A percentile compares a stretch with the other conserved stretches of the same genome.
These are phyloP conservation scores for Polyommatus iphigenia DNA, from an alignment of 2,888 invertebrate genomes.

Conservation along the genomic window DNA sequence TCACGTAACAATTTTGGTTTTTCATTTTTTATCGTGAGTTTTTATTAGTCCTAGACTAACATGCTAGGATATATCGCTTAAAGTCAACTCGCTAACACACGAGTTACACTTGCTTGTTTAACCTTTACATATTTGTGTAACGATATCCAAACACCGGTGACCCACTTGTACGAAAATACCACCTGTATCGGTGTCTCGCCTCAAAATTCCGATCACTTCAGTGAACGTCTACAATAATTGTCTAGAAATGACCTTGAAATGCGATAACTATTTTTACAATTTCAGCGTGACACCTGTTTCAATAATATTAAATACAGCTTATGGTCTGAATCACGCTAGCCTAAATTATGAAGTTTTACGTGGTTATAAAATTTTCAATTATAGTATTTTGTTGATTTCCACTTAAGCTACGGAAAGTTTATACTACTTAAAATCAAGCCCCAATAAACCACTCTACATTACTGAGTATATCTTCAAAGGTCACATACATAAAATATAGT, in stretches of 20 bases:
- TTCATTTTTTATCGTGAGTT: no score
- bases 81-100: neutral
- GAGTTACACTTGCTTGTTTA: neutral
- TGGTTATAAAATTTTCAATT: no score
- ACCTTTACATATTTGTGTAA: constrained; percentile 25
- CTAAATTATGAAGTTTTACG: no score
- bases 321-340: no score
- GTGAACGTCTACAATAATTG: neutral
- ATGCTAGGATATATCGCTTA: neutral
- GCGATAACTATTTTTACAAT: neutral
- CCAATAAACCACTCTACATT: neutral
- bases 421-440: no score
- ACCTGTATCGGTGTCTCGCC: constrained; percentile 19
- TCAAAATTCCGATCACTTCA: neutral
- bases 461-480: neutral
- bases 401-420: no score
- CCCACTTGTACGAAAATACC: constrained; percentile 29
- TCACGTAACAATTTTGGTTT: neutral
- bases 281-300: neutral
- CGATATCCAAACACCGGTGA: constrained; percentile 18
- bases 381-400: no score
- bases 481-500: neutral
- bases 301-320: neutral
- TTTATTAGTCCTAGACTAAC: neutral
- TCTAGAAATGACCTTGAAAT: constrained; percentile 7